Evolutionary conservation across 1,140 invertebrate species (phyloP), one percentile per base, ranked within the genome.

Genomic region (Nasonia vitripennis): DNA sequence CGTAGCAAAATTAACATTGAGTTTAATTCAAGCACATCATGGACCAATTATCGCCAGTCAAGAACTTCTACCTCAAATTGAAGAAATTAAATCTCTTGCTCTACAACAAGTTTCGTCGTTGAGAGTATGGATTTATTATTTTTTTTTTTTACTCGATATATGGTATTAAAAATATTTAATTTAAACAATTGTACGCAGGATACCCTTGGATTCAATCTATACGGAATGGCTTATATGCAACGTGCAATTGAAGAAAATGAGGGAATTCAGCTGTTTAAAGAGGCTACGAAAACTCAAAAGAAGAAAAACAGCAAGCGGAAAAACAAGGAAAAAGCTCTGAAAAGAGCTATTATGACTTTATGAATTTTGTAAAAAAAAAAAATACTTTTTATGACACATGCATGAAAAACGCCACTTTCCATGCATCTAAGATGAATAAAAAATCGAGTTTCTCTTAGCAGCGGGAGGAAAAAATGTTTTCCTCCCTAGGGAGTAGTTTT

Each of bases 11-110:
- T 94, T 97, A 71, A 93, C 97, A 1, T 92, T 98, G 78, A 98
- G 98, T 91, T 94, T 99, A 7, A 93, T 98, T 80, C 95, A 95
- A 91, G 95, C 98, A 27, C 97, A 99, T 93, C 96, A 98, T 91
- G 96, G 96, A 84, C 96, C 98, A 85, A 95, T 99, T 37, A 94
- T 96, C 0, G 94, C 95, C 11, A 96, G 95, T 90, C 92, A 95
- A 71, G 92, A 95, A 68, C 92, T 98, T 78, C 91, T 97, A 71
- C 94, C 96, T 31, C 93, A 96, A 41, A 91, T 99, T 74, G 95
- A 96, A 89, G 94, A 95, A 90, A 93, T 98, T 41, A 94, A 95
- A 89, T 92, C 93, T 45, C 92, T 95, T 70, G 94, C 96, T 1
- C 89, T 94, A 14, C 88, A 95, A 88, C 94, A 95, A 89, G 93